Conservation (phyloP, 2,888 invertebrate genomes). For the Sepiola atlantica region DNA sequence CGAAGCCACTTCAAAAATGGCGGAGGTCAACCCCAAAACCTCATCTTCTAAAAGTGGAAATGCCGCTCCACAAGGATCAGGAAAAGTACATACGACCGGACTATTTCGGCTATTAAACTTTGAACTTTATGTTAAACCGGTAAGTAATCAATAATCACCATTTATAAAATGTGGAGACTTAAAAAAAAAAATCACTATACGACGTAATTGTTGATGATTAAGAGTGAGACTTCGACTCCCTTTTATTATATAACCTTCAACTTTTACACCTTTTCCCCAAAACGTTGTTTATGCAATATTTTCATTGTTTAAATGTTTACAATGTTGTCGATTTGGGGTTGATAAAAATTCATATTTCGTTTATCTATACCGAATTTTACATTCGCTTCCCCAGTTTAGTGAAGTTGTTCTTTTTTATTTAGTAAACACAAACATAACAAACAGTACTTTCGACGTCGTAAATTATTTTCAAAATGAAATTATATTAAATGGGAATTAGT, state of each 20-base stretch:
- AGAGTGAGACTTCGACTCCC: not conserved
- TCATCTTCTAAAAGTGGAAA: not conserved
- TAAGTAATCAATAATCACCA: not conserved
- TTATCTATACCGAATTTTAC: too few relatives aligned
- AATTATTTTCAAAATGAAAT: too few relatives aligned
- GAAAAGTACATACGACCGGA: not conserved
- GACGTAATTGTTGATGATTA: not conserved
- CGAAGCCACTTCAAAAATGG: not conserved
- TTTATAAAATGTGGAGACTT: not conserved
- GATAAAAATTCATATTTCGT: not conserved
- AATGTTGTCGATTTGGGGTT: not conserved
- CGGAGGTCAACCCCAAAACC: not conserved
- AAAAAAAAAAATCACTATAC: not conserved
- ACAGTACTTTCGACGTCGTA: too few relatives aligned
- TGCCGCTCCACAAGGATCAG: not conserved
- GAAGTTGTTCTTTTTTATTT: not conserved
- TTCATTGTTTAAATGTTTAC: not conserved
- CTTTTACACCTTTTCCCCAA: not conserved
- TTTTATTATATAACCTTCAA: not conserved
- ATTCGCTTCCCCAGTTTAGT: too few relatives aligned
- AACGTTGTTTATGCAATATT: not conserved
- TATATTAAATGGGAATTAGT: too few relatives aligned
- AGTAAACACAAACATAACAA: not conserved
- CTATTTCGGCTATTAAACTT: conserved; percentile 13
- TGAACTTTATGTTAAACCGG: conserved; percentile 32